These are phyloP conservation scores for Acrossocheilus wenchowensis DNA, from an alignment of 2,797 vertebrate genomes.

Conservation along the genomic window DNA sequence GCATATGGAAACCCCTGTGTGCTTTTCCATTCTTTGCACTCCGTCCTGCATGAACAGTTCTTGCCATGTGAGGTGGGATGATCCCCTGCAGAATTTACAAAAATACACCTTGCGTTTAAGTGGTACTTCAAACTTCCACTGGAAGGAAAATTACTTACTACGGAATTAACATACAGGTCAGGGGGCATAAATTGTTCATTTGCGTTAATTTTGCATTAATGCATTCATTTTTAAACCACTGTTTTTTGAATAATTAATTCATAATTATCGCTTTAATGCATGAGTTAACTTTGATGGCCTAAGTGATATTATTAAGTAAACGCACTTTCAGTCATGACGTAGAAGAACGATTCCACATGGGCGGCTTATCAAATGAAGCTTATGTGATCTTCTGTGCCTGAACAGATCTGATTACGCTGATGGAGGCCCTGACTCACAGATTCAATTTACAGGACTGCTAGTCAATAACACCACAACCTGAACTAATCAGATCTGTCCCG, in stretches of 20 bases:
- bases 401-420: constrained; percentile 39
- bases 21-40: background rate
- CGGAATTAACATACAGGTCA: background rate
- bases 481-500: constrained; percentile 15
- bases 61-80: background rate
- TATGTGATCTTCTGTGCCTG: constrained; percentile 16
- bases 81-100: background rate
- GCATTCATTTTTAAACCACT: background rate
- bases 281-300: background rate
- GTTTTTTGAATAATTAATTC: background rate
- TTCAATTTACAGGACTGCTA: constrained; percentile 16
- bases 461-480: constrained; percentile 20
- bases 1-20: background rate
- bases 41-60: background rate
- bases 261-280: background rate
- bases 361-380: constrained; percentile 36
- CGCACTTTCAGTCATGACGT: background rate
- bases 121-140: background rate
- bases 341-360: background rate
- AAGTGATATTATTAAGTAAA: background rate
- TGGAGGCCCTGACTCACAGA: constrained; percentile 9
- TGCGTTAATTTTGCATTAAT: background rate
- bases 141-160: background rate
- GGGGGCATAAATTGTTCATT: background rate
- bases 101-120: background rate